Evolutionary conservation across 2,888 invertebrate genomes (phyloP).

Genomic region (Cerceris rybyensis): DNA sequence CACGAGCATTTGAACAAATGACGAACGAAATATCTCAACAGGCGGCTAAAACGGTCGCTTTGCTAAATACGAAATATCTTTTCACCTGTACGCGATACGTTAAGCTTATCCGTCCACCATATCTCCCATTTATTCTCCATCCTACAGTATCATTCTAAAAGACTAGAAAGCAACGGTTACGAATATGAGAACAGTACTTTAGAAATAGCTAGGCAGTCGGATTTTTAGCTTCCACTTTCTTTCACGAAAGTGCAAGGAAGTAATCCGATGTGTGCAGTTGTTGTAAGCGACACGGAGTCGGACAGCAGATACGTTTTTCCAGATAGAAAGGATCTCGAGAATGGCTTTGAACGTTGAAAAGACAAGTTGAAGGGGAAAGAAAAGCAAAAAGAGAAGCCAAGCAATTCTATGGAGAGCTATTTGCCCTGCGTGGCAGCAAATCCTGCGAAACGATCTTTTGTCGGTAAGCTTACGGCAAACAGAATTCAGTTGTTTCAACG

Average conservation of each 20-base stretch:
- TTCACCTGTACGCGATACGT: too few relatives aligned
- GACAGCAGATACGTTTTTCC: conserved; percentile 10
- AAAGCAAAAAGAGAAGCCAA: conserved; percentile 21
- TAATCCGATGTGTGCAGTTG: conserved; percentile 16
- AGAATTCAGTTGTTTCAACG: conserved; percentile 23
- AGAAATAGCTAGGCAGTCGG: neutral
- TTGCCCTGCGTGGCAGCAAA: conserved; percentile 37
- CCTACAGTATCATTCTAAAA: too few relatives aligned
- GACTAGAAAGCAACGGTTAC: too few relatives aligned
- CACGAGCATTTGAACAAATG: too few relatives aligned
- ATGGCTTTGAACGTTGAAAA: conserved; percentile 10
- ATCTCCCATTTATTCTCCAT: too few relatives aligned
- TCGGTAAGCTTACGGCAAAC: conserved; percentile 18
- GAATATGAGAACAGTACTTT: too few relatives aligned
- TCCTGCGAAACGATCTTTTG: conserved; percentile 35
- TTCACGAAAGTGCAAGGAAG: neutral
- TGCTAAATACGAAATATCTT: too few relatives aligned
- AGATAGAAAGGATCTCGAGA: conserved; percentile 11
- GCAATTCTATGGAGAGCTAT: conserved; percentile 40
- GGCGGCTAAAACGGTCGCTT: too few relatives aligned
- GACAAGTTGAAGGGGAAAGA: conserved; percentile 17
- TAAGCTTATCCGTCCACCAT: too few relatives aligned
- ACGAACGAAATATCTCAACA: too few relatives aligned
- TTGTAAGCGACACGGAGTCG: conserved; percentile 24
- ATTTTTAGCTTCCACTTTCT: neutral